These are phyloP conservation scores for Bemisia tabaci DNA, from an alignment of 1,140 invertebrate genomes.

Conservation along the genomic window DNA sequence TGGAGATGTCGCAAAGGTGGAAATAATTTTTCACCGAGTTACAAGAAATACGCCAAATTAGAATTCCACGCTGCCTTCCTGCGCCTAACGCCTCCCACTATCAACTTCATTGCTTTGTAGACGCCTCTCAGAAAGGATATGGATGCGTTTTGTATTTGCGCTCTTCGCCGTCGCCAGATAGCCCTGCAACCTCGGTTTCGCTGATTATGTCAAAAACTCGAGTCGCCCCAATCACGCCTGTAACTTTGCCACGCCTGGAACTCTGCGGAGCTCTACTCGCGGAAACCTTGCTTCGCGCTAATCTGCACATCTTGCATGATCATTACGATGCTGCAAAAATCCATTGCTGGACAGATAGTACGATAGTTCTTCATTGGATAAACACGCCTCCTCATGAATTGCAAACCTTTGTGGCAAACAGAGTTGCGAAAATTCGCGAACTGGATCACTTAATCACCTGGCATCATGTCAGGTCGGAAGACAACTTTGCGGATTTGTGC, in stretches of 20 bases:
- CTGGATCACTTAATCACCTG: not conserved
- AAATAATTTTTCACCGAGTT: too few species aligned
- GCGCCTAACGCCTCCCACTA: too few species aligned
- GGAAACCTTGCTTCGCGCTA: too few species aligned
- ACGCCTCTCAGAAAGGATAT: too few species aligned
- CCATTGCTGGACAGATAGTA: constrained; percentile 3
- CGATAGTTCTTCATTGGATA: constrained; percentile 6
- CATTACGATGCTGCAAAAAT: not conserved
- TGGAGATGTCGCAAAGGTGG: too few species aligned
- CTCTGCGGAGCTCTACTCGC: constrained; percentile 10
- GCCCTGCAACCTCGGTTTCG: too few species aligned
- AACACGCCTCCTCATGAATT: constrained; percentile 2
- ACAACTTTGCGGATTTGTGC: constrained; percentile 7
- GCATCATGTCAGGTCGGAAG: not conserved
- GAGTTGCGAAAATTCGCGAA: constrained; percentile 5
- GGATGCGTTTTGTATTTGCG: too few species aligned
- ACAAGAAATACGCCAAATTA: too few species aligned
- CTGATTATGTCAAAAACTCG: constrained; percentile 11
- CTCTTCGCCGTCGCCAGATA: too few species aligned
- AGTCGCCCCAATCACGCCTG: constrained; percentile 8
- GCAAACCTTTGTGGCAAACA: constrained; percentile 12
- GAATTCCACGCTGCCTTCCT: too few species aligned
- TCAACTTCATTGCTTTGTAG: too few species aligned
- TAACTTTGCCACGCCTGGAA: constrained; percentile 9
- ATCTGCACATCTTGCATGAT: constrained; percentile 2